Evolutionary conservation across 2,113 vertebrate genomes (phyloP).

Genomic region (Panthera leo): DNA sequence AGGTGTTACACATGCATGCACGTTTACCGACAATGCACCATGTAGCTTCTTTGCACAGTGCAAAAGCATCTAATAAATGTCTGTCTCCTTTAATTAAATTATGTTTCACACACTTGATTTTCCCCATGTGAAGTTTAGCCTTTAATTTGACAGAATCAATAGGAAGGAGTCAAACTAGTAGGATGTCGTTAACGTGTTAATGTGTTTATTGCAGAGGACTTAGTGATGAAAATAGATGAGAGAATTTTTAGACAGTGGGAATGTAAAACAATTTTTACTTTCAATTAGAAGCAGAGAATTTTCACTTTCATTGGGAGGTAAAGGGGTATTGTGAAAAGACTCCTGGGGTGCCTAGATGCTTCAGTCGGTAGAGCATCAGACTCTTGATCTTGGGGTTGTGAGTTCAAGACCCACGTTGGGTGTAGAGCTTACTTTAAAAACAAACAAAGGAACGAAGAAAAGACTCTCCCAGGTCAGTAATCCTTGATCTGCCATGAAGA

Average conservation of each 20-base stretch:
- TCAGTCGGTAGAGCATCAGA: not conserved
- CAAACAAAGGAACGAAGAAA: too few relatives aligned
- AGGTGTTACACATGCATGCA: too few relatives aligned
- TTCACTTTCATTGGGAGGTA: not conserved
- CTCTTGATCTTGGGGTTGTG: not conserved
- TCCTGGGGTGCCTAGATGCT: not conserved
- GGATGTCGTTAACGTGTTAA: not conserved
- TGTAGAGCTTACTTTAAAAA: not conserved
- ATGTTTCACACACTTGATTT: not conserved
- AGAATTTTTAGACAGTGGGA: not conserved
- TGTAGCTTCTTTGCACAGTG: not conserved
- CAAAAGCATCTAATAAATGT: not conserved
- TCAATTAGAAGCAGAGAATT: not conserved
- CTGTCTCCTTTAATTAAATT: slow-evolving; percentile 19
- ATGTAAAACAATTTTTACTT: not conserved
- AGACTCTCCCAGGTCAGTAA: not conserved
- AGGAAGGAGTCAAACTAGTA: not conserved
- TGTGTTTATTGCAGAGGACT: not conserved
- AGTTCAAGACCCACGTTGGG: not conserved
- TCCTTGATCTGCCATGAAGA: not conserved
- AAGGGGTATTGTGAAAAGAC: not conserved
- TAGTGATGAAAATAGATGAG: not conserved
- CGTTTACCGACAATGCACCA: not conserved
- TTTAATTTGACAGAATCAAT: slow-evolving; percentile 39
- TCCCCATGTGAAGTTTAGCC: not conserved